Conservation (phyloP, 2,888 invertebrate species). For the Drosophila helvetica region DNA sequence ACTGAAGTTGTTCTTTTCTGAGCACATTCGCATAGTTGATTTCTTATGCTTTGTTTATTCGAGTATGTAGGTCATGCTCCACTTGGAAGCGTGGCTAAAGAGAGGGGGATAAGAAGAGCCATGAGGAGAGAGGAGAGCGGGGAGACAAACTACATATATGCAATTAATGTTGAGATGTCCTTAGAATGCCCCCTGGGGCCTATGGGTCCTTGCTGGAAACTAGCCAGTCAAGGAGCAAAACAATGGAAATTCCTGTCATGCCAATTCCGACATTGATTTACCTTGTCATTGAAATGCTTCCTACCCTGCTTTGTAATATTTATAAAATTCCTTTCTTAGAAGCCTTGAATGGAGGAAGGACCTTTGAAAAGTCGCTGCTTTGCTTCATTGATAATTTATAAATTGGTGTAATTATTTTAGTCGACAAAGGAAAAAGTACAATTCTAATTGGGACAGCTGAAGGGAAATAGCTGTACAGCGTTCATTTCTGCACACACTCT, state of each 20-base stretch:
- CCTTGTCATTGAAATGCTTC: conserved; percentile 40
- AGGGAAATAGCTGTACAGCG: conserved; percentile 54
- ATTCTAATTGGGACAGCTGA: conserved; percentile 61
- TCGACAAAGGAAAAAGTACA: conserved; percentile 19
- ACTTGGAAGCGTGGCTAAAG: conserved; percentile 40
- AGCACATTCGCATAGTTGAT: conserved; percentile 39
- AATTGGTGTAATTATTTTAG: conserved; percentile 72
- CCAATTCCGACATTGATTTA: conserved; percentile 35
- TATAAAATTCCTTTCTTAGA: conserved; percentile 43
- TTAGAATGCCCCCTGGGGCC: conserved; percentile 31
- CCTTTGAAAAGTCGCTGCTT: conserved; percentile 63
- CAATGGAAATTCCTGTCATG: conserved; percentile 24
- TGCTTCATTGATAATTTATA: conserved; percentile 73
- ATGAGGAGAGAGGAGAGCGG: no score
- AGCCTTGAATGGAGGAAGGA: conserved; percentile 51
- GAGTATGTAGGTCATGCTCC: conserved; percentile 72
- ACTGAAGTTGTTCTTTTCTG: conserved; percentile 3
- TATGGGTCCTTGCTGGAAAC: neutral
- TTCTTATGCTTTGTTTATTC: conserved; percentile 42
- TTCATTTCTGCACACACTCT: conserved; percentile 65
- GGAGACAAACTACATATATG: conserved; percentile 2
- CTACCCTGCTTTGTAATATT: conserved; percentile 4
- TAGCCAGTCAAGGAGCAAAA: conserved; percentile 14
- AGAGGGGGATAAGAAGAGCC: neutral
- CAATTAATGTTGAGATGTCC: conserved; percentile 53